These are phyloP conservation scores for Capromys pilorides DNA, from an alignment of 2,797 vertebrate species.

Conservation along the genomic window DNA sequence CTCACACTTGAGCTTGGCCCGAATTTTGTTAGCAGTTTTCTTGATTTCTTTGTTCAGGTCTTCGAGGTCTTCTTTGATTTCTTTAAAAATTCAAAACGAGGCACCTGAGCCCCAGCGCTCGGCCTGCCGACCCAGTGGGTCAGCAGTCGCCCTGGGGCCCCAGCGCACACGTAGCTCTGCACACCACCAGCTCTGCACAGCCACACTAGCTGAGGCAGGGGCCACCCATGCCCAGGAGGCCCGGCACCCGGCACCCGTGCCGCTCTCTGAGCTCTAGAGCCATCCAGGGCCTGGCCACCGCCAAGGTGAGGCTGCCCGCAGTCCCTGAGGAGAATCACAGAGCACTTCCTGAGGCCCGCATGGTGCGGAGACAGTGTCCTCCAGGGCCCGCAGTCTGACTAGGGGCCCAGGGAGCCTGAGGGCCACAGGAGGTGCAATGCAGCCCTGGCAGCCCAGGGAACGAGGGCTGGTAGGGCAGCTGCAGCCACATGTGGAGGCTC, in stretches of 20 bases:
- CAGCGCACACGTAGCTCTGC: not conserved
- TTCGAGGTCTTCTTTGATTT: constrained; percentile 93
- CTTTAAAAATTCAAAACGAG: constrained; percentile 82
- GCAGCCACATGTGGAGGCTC: not conserved
- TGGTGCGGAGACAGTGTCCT: not conserved
- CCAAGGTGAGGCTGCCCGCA: not conserved
- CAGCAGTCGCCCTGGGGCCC: not conserved
- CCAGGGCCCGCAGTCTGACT: not conserved
- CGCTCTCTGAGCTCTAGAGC: not conserved
- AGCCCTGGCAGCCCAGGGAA: not conserved
- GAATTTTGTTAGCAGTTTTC: constrained; percentile 92
- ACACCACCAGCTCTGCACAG: not conserved
- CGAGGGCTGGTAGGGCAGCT: not conserved
- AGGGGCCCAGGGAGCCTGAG: not conserved
- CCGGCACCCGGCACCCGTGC: not conserved
- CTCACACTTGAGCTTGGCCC: constrained; percentile 94
- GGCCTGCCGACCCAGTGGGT: accelerated
- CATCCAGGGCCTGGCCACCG: no score
- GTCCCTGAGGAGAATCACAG: not conserved
- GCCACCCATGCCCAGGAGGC: not conserved
- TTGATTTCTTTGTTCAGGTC: constrained; percentile 94
- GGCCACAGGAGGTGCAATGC: not conserved
- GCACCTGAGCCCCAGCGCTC: not conserved
- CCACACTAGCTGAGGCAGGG: not conserved
- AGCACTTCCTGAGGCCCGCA: not conserved